A percentile compares a stretch with the other conserved stretches of the same genome.
Conservation (phyloP, 2,113 vertebrate genomes). For the Leiothrix lutea region DNA sequence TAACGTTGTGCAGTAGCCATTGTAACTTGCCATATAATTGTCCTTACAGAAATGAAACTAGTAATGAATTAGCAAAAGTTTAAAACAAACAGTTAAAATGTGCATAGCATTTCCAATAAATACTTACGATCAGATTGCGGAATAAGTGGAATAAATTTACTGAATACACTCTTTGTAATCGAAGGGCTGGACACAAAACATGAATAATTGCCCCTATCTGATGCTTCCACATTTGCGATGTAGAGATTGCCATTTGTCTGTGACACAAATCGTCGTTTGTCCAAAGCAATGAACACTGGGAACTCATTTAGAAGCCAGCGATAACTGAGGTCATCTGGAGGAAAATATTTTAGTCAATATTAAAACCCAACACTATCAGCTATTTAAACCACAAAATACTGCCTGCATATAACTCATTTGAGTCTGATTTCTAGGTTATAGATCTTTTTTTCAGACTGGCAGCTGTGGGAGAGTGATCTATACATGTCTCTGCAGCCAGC, state of each 20-base stretch:
- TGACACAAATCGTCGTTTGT: conserved; percentile 91
- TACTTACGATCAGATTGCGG: conserved; percentile 88
- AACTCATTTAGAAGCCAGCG: conserved; percentile 98
- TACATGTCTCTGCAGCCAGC: background rate
- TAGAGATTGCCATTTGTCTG: conserved; percentile 95
- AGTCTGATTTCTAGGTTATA: background rate
- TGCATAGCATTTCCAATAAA: background rate
- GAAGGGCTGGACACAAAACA: conserved; percentile 93
- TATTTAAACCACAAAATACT: background rate
- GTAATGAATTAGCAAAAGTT: background rate
- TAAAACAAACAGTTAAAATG: background rate
- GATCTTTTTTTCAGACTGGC: background rate
- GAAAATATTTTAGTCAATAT: conserved; percentile 48
- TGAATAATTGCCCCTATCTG: conserved; percentile 94
- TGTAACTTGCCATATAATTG: background rate
- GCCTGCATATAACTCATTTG: background rate
- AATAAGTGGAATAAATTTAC: conserved; percentile 94
- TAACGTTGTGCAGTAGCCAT: background rate
- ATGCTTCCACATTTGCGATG: conserved; percentile 91
- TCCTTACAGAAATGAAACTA: background rate
- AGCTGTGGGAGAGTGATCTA: background rate
- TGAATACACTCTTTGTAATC: conserved; percentile 97
- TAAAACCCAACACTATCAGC: background rate
- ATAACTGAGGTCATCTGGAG: conserved; percentile 89
- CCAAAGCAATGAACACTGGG: conserved; percentile 91